Base-by-base conservation (phyloP, 2,888 invertebrate genomes). In the Aquatica leii region DNA sequence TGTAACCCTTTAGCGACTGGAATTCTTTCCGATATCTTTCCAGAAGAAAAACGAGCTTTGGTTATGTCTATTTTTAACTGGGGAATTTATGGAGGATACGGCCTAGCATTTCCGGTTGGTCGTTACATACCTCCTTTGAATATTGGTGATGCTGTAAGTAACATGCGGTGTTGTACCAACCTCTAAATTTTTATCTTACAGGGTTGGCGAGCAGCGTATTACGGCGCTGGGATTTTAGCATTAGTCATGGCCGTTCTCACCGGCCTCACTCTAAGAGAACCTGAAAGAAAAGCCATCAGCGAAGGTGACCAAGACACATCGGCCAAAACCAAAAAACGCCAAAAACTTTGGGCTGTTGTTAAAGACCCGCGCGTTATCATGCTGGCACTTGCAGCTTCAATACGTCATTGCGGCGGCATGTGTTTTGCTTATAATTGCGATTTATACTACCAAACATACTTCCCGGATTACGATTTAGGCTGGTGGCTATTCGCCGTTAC, bases 51-150 rank as follows among this genome's bases (percentile, higher is more conserved):
- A 75, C 86, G 96, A 59, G 96, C 94, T 0, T 81, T 95, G 41
- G 96, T 95, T 11, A 90, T 96, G 86, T 94, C 95, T 0, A 89
- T 97, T 66, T 96, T 96, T 84, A 96, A 96, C 81, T 96, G 95
- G 95, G 96, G 97, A 9, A 95, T 96, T 71, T 97, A 96, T 77
- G 94, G 95, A 31, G 96, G 96, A 1, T 96, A 95, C 73, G 95
- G 95, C 48, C 90, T 96, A 68, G 94, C 95, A 0, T 96, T 95
- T 78, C 95, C 96, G 0, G 90, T 96, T 3, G 96, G 96, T 0
- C 87, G 95, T 71, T 95, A 95, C 73, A 86, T 94, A 11, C 93
- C 94, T 0, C 83, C 85, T 21, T 69, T 90, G 41, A 89, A 94
- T 74, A 86, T 90, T 62, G 92, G 89, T 86, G 88, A 88, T 67